A percentile compares a stretch with the other conserved stretches of the same genome.
These are phyloP conservation scores for Thymelicus lineola DNA, from an alignment of 2,888 invertebrate species.

Conservation along the genomic window DNA sequence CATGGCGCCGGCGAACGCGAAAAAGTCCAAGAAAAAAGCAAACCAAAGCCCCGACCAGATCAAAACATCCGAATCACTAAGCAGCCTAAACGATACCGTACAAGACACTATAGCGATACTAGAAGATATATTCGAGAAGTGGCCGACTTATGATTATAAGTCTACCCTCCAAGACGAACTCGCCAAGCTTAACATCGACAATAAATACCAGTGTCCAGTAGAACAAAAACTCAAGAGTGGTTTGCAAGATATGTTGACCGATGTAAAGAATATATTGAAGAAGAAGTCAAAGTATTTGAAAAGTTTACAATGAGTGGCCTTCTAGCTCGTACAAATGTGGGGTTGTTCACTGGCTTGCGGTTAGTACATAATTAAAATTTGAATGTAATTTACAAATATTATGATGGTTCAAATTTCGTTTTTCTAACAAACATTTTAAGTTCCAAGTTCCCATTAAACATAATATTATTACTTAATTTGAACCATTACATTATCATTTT, in stretches of 20 bases:
- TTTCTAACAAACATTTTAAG: no score
- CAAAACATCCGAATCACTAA: constrained; percentile 62
- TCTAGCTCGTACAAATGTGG: constrained; percentile 37
- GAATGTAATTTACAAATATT: no score
- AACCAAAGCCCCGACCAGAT: constrained; percentile 76
- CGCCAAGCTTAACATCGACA: constrained; percentile 61
- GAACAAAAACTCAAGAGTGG: constrained; percentile 77
- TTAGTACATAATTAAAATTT: no score
- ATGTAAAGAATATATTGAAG: constrained; percentile 81
- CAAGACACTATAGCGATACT: constrained; percentile 65
- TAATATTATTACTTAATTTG: no score
- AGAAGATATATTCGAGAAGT: constrained; percentile 72
- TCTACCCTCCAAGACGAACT: constrained; percentile 68
- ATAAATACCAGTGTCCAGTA: constrained; percentile 71
- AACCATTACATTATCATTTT: no score
- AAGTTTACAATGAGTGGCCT: constrained; percentile 67
- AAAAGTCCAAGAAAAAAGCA: constrained; percentile 85
- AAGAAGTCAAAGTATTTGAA: constrained; percentile 84
- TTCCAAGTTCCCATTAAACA: no score
- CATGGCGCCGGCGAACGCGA: constrained; percentile 75
- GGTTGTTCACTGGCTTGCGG: constrained; percentile 35
- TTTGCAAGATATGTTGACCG: constrained; percentile 77
- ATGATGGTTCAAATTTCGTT: no score
- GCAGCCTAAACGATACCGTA: constrained; percentile 64
- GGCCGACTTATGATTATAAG: constrained; percentile 65